Base-by-base conservation (phyloP, 2,888 invertebrate species). In the Parnassius mnemosyne region DNA sequence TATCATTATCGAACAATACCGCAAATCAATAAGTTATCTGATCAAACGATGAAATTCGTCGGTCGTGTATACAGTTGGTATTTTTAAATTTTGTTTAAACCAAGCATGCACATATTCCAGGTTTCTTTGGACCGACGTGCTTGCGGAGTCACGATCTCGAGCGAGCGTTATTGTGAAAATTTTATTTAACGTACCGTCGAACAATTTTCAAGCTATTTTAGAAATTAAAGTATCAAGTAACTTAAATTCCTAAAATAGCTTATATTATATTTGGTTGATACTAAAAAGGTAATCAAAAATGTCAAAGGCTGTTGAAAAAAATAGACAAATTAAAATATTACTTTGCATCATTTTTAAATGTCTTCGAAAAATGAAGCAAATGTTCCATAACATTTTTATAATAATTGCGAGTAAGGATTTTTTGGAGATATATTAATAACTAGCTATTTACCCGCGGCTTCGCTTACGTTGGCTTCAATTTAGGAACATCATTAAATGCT, bases 1-100 rank as follows among this genome's bases (percentile, higher is more conserved):
- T 34, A 34, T 81, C 76, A 71, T 79, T 82, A 84, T 84, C 77
- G 69, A 72, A 77, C 76, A 81, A 83, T 82, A 73, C 73, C 76
- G 74, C 77, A 75, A 81, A 85, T 83, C 83, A 80, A 85, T 84
- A 78, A 71, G 68, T 69, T 71, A 67, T 70, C 66, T 65, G 66
- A 67, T 69, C 68, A 59, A 66, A 57, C 66, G 61, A 68, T 64
- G 57, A 57, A 61, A 63, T 49, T 16, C 44, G 20, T 53, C 57
- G 64, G 66, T 65, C 44, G 20, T 51, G 53, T 44, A 42, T 20
- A 44, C 41, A 51, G 47, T 51, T 12, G 57, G 34, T 63, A 56
- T 63, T 63, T 56, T 63, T 47, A 60, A 56, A 63, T 54, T n/a
- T 43, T 49, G 49, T 54, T 55, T 61, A 13, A 34, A 52, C 20